Conservation (phyloP, 2,797 vertebrate species). For the Argya squamiceps region DNA sequence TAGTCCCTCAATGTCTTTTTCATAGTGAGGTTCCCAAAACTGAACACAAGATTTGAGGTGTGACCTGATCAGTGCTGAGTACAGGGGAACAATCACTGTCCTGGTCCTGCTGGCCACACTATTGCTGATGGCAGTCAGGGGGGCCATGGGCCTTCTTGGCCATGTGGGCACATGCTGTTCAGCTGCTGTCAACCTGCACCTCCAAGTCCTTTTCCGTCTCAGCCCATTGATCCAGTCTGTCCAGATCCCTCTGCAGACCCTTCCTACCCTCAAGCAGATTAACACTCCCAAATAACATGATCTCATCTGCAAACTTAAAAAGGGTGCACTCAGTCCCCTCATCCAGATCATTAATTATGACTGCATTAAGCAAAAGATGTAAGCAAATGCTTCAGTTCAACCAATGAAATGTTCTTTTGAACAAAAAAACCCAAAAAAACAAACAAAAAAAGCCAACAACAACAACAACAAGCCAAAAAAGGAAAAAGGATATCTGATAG, state of each 20-base stretch:
- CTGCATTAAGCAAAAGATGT: neutral
- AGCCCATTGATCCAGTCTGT: neutral
- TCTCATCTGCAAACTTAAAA: neutral
- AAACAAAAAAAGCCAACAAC: neutral
- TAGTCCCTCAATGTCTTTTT: neutral
- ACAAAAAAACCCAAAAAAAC: too few species aligned
- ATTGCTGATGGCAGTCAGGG: neutral
- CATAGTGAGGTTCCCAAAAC: neutral
- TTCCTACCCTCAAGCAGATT: neutral
- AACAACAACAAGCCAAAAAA: neutral
- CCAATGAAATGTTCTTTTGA: neutral
- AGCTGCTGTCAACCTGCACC: accelerated
- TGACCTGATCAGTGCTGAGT: neutral
- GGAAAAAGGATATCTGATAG: accelerated
- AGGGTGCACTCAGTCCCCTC: neutral
- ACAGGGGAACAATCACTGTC: neutral
- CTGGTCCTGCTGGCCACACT: neutral
- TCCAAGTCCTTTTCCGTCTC: neutral
- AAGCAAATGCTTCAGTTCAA: neutral
- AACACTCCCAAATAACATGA: neutral
- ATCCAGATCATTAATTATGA: neutral
- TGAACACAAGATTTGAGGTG: neutral
- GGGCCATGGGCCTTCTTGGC: neutral
- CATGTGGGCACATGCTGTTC: neutral
- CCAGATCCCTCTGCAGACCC: neutral